Evolutionary conservation across 2,888 invertebrate species (phyloP).

Genomic region (Epinotia bilunana): DNA sequence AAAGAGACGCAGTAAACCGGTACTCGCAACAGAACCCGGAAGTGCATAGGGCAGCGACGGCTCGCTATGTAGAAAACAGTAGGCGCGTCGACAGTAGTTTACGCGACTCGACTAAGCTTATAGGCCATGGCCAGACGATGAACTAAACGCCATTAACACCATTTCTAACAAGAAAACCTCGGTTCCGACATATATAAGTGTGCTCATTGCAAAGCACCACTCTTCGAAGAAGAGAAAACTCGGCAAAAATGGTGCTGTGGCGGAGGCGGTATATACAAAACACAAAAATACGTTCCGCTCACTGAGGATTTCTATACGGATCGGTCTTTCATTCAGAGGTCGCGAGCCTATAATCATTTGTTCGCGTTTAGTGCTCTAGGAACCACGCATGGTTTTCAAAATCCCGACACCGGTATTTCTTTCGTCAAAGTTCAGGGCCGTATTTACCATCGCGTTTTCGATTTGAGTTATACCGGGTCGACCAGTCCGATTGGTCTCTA

Average conservation of each 20-base stretch:
- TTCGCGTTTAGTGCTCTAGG: conserved; percentile 14
- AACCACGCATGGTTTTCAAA: conserved; percentile 3
- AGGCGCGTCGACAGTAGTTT: background rate
- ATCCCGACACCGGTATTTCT: conserved; percentile 10
- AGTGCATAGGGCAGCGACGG: background rate
- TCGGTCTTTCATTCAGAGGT: background rate
- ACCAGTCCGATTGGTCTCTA: too few relatives aligned
- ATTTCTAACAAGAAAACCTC: background rate
- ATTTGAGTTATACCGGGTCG: conserved; percentile 15
- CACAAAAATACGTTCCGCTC: background rate
- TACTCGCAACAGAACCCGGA: conserved; percentile 1
- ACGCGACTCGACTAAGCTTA: background rate
- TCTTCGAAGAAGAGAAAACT: too few relatives aligned
- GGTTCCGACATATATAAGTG: background rate
- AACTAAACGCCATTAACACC: background rate
- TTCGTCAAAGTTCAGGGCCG: conserved; percentile 17
- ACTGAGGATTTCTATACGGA: background rate
- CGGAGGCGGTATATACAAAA: conserved; percentile 1
- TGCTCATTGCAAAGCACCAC: too few relatives aligned
- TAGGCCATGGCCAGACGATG: background rate
- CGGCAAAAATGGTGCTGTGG: conserved; percentile 5
- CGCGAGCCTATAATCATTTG: conserved; percentile 10
- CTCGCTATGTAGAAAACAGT: background rate
- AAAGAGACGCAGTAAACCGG: conserved; percentile 6
- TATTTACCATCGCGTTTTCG: conserved; percentile 11